Evolutionary conservation across 2,888 invertebrate genomes (phyloP).

Genomic region (Caenorhabditis sulstoni): DNA sequence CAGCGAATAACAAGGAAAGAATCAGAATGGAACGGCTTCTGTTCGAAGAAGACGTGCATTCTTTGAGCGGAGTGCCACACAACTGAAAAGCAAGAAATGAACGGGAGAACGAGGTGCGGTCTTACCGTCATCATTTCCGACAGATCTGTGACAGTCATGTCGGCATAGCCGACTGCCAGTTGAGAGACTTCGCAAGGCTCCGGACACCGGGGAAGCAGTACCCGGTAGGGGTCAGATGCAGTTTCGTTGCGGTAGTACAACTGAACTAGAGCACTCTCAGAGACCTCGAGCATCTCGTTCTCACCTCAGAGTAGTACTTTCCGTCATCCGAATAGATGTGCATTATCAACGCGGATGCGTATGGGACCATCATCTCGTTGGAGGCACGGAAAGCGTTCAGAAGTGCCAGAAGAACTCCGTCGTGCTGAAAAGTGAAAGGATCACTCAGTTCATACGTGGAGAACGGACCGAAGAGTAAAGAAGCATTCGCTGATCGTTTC

Average conservation of each 20-base stretch:
- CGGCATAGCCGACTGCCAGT: constrained; percentile 47
- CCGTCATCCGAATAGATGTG: constrained; percentile 65
- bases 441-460: not conserved
- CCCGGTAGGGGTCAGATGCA: constrained; percentile 28
- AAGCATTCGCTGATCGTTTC: constrained; percentile 65
- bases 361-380: constrained; percentile 69
- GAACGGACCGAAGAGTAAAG: constrained; percentile 71
- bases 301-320: constrained; percentile 35
- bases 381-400: constrained; percentile 67
- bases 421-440: constrained; percentile 67
- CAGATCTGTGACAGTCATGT: constrained; percentile 48
- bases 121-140: constrained; percentile 29
- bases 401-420: constrained; percentile 71
- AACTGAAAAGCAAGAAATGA: constrained; percentile 13
- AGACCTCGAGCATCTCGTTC: not conserved
- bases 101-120: not conserved
- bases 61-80: constrained; percentile 45
- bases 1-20: constrained; percentile 12
- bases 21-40: not conserved
- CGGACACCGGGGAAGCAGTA: constrained; percentile 58
- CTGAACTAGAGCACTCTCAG: constrained; percentile 5
- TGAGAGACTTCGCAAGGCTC: constrained; percentile 56
- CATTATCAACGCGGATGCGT: constrained; percentile 73
- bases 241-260: constrained; percentile 62
- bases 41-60: constrained; percentile 14